Conservation (phyloP, 2,797 vertebrate genomes). For the Falco peregrinus region DNA sequence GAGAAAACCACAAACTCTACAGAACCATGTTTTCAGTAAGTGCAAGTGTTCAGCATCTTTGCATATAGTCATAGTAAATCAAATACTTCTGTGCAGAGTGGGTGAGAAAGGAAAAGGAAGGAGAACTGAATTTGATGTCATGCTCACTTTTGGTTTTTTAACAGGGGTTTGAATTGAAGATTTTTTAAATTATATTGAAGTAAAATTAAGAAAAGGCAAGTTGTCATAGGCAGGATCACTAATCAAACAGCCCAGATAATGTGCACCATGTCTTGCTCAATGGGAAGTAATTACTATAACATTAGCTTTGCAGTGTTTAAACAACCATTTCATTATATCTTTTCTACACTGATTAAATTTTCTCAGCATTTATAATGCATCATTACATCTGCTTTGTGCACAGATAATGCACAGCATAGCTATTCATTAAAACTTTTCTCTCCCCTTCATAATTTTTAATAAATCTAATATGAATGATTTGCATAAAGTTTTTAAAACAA, state of each 20-base stretch:
- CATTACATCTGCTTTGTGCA: slow-evolving; percentile 80
- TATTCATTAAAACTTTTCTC: slow-evolving; percentile 72
- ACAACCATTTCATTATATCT: slow-evolving; percentile 81
- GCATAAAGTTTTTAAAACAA: slow-evolving; percentile 64
- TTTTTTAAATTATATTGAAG: slow-evolving; percentile 50
- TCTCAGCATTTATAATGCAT: slow-evolving; percentile 78
- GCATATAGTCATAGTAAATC: background rate
- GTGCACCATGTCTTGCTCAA: slow-evolving; percentile 60
- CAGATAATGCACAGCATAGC: slow-evolving; percentile 70
- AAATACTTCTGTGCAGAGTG: background rate
- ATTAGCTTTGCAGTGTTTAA: slow-evolving; percentile 81
- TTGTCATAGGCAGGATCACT: slow-evolving; percentile 69
- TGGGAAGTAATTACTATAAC: slow-evolving; percentile 79
- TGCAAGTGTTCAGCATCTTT: background rate
- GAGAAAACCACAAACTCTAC: background rate
- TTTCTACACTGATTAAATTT: slow-evolving; percentile 79
- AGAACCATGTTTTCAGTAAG: background rate
- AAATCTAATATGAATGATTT: slow-evolving; percentile 76
- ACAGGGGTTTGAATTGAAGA: slow-evolving; percentile 31
- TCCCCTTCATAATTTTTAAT: slow-evolving; percentile 74
- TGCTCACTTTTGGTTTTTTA: background rate
- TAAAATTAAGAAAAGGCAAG: slow-evolving; percentile 66
- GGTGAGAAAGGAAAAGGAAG: background rate
- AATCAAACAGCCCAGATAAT: slow-evolving; percentile 74
- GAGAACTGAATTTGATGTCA: background rate